These are phyloP conservation scores for Hemithea aestivaria DNA, from an alignment of 2,888 invertebrate genomes.

Conservation along the genomic window DNA sequence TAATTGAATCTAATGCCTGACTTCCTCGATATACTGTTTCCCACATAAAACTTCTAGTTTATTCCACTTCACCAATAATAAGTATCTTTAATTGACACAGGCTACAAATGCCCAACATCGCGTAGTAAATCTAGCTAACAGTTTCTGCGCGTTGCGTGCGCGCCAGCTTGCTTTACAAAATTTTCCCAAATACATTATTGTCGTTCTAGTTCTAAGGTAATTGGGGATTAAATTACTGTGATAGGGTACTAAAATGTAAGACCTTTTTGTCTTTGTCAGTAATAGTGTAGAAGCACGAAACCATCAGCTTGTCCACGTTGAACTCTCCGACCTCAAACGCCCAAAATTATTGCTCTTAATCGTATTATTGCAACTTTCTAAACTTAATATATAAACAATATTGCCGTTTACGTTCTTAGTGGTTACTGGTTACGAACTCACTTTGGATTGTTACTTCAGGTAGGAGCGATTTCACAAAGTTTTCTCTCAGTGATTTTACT, in stretches of 20 bases:
- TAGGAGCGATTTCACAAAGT: neutral
- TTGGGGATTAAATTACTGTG: too few relatives aligned
- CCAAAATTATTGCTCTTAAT: constrained; percentile 50
- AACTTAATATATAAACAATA: constrained; percentile 45
- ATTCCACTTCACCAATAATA: too few relatives aligned
- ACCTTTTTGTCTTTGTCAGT: constrained; percentile 11
- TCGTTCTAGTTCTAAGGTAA: too few relatives aligned
- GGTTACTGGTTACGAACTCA: constrained; percentile 9
- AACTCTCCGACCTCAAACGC: constrained; percentile 45
- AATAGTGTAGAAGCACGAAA: constrained; percentile 49
- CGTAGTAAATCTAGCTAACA: constrained; percentile 34
- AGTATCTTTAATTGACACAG: constrained; percentile 1
- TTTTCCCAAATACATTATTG: too few relatives aligned
- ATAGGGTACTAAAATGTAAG: too few relatives aligned
- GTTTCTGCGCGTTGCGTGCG: constrained; percentile 39
- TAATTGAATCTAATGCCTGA: too few relatives aligned
- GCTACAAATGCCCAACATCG: constrained; percentile 14
- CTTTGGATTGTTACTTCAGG: constrained; percentile 1
- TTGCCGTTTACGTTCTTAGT: constrained; percentile 10
- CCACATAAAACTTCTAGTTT: neutral
- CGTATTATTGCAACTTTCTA: constrained; percentile 62
- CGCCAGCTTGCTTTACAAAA: constrained; percentile 27
- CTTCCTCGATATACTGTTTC: neutral
- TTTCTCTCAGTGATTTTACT: constrained; percentile 1
- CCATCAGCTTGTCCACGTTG: constrained; percentile 33